phyloP scores from a whole-genome alignment of 2,797 vertebrate species.

The Crypturellus tataupa region DNA sequence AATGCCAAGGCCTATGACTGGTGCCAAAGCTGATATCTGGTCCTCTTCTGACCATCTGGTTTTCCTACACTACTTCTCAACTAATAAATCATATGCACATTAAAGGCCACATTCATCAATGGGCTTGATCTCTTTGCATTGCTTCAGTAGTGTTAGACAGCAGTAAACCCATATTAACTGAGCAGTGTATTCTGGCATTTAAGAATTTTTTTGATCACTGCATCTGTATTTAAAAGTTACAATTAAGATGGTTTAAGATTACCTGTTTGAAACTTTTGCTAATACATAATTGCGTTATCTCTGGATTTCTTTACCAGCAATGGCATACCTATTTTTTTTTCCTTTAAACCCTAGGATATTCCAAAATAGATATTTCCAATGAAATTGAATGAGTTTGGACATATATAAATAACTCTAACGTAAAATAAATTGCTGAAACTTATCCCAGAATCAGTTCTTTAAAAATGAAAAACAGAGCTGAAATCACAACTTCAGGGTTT shows the following conservation, averaged over 20 bases:
- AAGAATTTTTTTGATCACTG: not conserved
- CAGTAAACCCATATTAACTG: not conserved
- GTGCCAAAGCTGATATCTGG: not conserved
- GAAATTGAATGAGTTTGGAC: not conserved
- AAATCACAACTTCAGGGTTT: not conserved
- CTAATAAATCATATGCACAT: fast-evolving
- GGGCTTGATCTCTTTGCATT: fast-evolving
- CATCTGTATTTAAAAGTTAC: not conserved
- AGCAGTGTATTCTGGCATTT: not conserved
- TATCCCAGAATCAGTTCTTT: not conserved
- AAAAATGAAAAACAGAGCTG: not conserved
- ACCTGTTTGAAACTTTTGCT: not conserved
- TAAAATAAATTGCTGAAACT: not conserved
- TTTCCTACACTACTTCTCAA: not conserved
- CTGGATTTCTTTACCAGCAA: not conserved
- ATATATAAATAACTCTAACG: not conserved
- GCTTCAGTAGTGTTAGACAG: fast-evolving
- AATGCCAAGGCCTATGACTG: not conserved
- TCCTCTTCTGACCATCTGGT: fast-evolving
- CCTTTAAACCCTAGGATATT: not conserved
- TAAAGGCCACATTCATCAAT: fast-evolving
- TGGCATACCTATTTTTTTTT: fast-evolving
- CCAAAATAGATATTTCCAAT: not conserved
- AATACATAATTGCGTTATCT: not conserved
- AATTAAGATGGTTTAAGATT: not conserved